These are phyloP conservation scores for Bombus waltoni DNA, from an alignment of 1,140 invertebrate genomes.

Conservation along the genomic window DNA sequence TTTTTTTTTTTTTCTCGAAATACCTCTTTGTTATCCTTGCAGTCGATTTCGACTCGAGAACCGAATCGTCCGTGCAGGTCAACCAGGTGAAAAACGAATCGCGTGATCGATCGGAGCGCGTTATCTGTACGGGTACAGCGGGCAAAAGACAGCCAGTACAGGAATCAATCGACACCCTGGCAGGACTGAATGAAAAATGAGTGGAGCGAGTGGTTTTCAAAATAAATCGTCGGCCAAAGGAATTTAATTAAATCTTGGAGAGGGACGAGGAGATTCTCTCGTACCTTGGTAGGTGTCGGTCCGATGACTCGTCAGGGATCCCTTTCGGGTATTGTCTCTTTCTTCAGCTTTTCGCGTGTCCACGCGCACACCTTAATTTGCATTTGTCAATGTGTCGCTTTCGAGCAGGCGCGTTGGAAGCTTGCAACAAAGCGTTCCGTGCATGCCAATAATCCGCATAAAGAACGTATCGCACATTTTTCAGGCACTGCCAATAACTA, in stretches of 20 bases:
- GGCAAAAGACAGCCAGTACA: background rate
- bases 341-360: background rate
- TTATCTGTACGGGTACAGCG: background rate
- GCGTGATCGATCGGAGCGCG: slow-evolving; percentile 9
- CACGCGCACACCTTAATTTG: background rate
- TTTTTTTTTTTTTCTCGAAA: too few relatives aligned
- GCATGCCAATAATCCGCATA: background rate
- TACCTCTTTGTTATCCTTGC: background rate
- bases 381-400: background rate
- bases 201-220: slow-evolving; percentile 24
- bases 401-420: background rate
- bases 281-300: background rate
- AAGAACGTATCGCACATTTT: background rate
- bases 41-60: background rate
- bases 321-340: background rate
- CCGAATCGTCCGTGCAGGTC: background rate
- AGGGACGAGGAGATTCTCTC: slow-evolving; percentile 9
- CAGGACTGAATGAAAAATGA: slow-evolving; percentile 9
- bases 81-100: background rate
- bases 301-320: background rate
- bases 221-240: slow-evolving; percentile 57
- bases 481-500: background rate
- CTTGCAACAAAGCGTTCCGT: background rate
- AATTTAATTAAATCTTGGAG: slow-evolving; percentile 62
- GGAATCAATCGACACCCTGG: background rate